Evolutionary conservation across 1,140 invertebrate species (phyloP).

Genomic region (Fopius arisanus): DNA sequence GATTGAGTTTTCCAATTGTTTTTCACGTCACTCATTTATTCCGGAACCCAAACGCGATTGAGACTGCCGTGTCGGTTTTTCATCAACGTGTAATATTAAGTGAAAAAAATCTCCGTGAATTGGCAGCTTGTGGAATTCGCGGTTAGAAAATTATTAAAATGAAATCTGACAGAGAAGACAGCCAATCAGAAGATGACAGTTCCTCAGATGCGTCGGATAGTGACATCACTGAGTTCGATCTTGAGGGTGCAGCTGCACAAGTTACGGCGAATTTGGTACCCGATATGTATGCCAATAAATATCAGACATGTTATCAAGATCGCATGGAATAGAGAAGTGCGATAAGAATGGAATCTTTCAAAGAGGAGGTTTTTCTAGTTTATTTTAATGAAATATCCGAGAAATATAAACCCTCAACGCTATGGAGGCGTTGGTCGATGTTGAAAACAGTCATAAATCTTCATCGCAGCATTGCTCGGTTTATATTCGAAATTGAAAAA

Average conservation of each 20-base stretch:
- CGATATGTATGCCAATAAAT: not conserved
- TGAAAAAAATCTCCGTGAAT: no score
- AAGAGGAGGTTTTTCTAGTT: not conserved
- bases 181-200: not conserved
- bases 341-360: not conserved
- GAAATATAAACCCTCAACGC: conserved; percentile 20
- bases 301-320: conserved; percentile 4
- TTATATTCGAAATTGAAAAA: conserved; percentile 26
- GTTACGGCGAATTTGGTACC: not conserved
- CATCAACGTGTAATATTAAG: no score
- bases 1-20: not conserved
- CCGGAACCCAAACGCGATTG: not conserved
- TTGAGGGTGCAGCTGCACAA: not conserved
- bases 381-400: not conserved
- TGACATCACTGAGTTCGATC: not conserved
- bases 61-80: not conserved
- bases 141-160: no score
- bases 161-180: no score
- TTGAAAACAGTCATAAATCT: conserved; percentile 5
- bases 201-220: not conserved
- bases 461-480: conserved; percentile 19
- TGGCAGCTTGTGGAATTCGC: no score
- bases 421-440: conserved; percentile 30
- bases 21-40: not conserved
- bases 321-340: not conserved